Evolutionary conservation across 2,888 invertebrate genomes (phyloP).

Genomic region (Notodromas monacha): DNA sequence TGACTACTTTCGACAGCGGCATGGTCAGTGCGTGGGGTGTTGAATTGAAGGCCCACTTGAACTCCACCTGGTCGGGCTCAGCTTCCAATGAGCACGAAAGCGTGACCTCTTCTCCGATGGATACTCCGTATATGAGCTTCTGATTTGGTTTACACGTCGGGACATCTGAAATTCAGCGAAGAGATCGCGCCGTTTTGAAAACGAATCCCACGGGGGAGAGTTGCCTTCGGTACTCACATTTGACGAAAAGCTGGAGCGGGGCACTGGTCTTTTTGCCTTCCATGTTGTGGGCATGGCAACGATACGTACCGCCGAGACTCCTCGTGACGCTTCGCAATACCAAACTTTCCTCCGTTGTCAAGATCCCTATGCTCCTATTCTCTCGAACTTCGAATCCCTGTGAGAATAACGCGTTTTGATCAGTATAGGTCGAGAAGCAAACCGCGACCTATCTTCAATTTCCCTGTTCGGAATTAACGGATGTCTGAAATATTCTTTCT

Average conservation of each 20-base stretch:
- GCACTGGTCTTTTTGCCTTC: no score
- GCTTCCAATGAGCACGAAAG: constrained; percentile 65
- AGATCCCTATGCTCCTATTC: constrained; percentile 51
- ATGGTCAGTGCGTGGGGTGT: constrained; percentile 60
- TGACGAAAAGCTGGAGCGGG: no score
- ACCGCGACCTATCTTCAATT: no score
- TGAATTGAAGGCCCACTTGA: constrained; percentile 80
- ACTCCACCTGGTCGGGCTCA: constrained; percentile 56
- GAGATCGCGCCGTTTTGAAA: no score
- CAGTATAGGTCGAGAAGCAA: no score
- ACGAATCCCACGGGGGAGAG: no score
- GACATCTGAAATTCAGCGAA: no score
- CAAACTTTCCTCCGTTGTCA: no score
- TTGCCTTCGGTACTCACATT: no score
- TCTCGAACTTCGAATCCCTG: constrained; percentile 46
- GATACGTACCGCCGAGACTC: background rate
- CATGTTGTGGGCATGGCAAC: background rate
- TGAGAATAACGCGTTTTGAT: no score
- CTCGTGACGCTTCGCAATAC: background rate
- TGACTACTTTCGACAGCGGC: constrained; percentile 6
- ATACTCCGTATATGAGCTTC: constrained; percentile 41
- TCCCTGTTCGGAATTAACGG: no score
- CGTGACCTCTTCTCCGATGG: constrained; percentile 49
- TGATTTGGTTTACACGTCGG: background rate
- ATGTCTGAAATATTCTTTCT: no score